Percentiles rank a stretch among this genome's conserved stretches.
Evolutionary conservation across 2,888 invertebrate species (phyloP).

Genomic region (Uloborus plumipes): DNA sequence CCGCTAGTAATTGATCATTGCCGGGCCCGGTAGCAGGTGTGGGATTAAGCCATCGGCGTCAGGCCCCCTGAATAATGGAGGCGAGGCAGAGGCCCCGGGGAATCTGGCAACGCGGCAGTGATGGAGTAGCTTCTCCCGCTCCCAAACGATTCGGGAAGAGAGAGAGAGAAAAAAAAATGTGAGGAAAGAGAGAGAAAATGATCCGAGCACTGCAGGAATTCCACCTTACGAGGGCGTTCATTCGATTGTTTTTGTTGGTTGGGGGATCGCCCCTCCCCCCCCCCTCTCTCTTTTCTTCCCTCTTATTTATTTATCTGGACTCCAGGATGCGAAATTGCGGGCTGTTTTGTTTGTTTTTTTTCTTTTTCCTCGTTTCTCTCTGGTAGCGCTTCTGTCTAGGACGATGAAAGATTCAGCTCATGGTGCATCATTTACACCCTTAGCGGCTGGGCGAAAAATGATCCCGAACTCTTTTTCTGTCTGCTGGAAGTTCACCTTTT

Average conservation of each 20-base stretch:
- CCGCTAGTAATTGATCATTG: conserved; percentile 42
- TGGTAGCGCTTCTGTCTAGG: not conserved
- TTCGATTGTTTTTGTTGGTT: conserved; percentile 13
- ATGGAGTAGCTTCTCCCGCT: conserved; percentile 21
- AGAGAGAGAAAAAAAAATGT: conserved; percentile 4
- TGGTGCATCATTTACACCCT: conserved; percentile 45
- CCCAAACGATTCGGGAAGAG: not conserved
- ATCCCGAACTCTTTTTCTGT: too few species aligned
- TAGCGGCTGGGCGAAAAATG: conserved; percentile 15
- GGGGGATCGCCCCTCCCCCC: too few species aligned
- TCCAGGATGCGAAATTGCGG: conserved; percentile 6
- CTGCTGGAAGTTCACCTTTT: too few species aligned
- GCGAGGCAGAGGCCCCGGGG: conserved; percentile 7
- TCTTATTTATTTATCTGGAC: too few species aligned
- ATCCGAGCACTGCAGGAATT: conserved; percentile 20
- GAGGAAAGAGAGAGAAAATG: not conserved
- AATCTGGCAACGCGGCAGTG: conserved; percentile 31
- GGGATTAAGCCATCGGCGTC: conserved; percentile 25
- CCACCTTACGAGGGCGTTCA: conserved; percentile 31
- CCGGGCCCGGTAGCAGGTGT: conserved; percentile 36
- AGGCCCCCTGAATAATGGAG: conserved; percentile 32
- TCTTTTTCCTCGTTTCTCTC: not conserved
- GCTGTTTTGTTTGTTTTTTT: not conserved
- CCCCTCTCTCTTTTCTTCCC: not conserved
- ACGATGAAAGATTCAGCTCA: conserved; percentile 42